phyloP scores from a whole-genome alignment of 2,113 vertebrate species.

The Gobiocypris rarus region DNA sequence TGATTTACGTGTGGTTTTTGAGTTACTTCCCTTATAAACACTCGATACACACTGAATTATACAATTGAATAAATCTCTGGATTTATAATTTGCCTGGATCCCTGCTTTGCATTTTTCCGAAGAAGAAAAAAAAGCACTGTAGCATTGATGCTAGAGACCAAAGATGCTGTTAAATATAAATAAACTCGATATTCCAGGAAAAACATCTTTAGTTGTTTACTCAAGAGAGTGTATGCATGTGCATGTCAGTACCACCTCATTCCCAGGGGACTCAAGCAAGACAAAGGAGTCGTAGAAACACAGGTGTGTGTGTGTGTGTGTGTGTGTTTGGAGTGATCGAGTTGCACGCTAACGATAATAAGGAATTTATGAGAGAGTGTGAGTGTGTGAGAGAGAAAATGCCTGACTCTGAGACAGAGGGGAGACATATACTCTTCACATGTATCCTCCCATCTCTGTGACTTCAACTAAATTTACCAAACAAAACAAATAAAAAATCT shows the following conservation, averaged over 20 bases:
- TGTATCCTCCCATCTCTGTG: not conserved
- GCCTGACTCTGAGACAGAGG: not conserved
- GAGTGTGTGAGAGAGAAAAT: not conserved
- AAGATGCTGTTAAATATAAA: not conserved
- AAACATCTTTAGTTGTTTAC: conserved; percentile 15
- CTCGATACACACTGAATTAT: not conserved
- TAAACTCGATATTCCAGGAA: not conserved
- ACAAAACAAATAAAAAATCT: conserved; percentile 56
- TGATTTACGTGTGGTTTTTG: not conserved
- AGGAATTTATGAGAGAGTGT: conserved; percentile 41
- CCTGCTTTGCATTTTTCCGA: not conserved
- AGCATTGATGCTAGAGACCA: not conserved
- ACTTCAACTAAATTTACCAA: conserved; percentile 58
- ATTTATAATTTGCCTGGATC: not conserved
- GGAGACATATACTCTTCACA: not conserved
- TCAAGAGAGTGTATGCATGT: not conserved
- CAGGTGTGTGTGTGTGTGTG: conserved; percentile 54
- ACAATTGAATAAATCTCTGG: not conserved
- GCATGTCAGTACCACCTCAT: conserved; percentile 29
- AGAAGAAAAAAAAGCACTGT: not conserved
- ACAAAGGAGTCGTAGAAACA: conserved; percentile 62
- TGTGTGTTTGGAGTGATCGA: conserved; percentile 43
- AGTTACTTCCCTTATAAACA: not conserved
- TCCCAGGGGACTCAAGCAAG: conserved; percentile 41
- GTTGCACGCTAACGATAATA: conserved; percentile 51